Percentiles rank a stretch among this genome's conserved stretches.
phyloP scores from a whole-genome alignment of 2,888 invertebrate genomes.

The Lasioglossum villosulum region DNA sequence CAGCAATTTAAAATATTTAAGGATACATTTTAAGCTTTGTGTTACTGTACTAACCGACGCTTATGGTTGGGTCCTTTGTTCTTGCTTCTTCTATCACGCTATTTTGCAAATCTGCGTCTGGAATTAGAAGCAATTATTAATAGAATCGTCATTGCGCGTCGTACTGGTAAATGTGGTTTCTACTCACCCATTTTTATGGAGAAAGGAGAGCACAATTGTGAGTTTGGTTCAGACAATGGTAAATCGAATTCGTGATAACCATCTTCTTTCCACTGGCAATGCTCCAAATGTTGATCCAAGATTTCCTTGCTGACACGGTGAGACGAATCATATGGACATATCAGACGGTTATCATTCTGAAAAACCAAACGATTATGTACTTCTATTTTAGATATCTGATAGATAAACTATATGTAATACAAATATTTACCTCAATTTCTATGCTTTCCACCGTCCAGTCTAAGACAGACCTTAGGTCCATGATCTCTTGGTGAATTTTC shows the following conservation, averaged over 20 bases:
- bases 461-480: constrained; percentile 60
- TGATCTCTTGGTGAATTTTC: constrained; percentile 63
- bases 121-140: constrained; percentile 1
- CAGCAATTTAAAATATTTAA: constrained; percentile 67
- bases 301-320: constrained; percentile 84
- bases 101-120: constrained; percentile 84
- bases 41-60: constrained; percentile 76
- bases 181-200: constrained; percentile 74
- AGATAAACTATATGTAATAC: not conserved
- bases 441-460: constrained; percentile 73
- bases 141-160: not conserved
- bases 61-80: constrained; percentile 73
- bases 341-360: constrained; percentile 78
- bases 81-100: constrained; percentile 77
- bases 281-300: constrained; percentile 83
- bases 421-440: constrained; percentile 64
- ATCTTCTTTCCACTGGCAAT: constrained; percentile 85
- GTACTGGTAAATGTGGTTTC: not conserved
- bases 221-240: constrained; percentile 84
- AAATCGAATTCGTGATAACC: constrained; percentile 84
- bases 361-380: constrained; percentile 2
- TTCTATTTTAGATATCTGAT: not conserved
- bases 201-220: constrained; percentile 76
- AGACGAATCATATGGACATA: constrained; percentile 84
- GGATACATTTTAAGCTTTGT: constrained; percentile 19